Evolutionary conservation across 2,888 invertebrate genomes (phyloP).

Genomic region (Ctena decussata): DNA sequence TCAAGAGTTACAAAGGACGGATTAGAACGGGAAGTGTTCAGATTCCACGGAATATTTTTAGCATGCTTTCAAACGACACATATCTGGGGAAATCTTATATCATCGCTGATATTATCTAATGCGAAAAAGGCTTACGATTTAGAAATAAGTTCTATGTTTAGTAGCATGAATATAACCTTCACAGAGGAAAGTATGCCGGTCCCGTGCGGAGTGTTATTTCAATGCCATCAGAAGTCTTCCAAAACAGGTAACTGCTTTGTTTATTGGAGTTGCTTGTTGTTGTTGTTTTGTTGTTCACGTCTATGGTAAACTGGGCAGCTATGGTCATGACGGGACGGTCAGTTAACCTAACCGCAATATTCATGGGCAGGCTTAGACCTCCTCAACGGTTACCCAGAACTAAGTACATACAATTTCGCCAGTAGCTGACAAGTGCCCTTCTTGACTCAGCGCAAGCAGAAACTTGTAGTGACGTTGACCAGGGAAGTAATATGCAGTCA

Average conservation of each 20-base stretch:
- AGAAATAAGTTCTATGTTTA: background rate
- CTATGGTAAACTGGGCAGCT: too few species aligned
- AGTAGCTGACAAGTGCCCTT: too few species aligned
- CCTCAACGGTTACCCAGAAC: too few species aligned
- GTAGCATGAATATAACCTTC: background rate
- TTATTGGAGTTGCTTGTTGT: too few species aligned
- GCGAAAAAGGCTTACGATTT: constrained; percentile 20
- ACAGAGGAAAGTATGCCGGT: background rate
- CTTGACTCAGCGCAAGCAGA: too few species aligned
- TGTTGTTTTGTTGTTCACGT: too few species aligned
- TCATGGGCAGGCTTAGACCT: too few species aligned
- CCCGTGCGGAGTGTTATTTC: constrained; percentile 67
- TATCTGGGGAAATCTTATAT: constrained; percentile 86
- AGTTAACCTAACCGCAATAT: too few species aligned
- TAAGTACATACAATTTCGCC: too few species aligned
- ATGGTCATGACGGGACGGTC: too few species aligned
- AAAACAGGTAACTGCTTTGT: background rate
- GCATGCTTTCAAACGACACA: constrained; percentile 86
- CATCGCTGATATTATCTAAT: constrained; percentile 79
- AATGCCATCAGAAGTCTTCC: constrained; percentile 43
- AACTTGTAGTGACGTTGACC: too few species aligned
- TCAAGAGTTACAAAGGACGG: constrained; percentile 79
- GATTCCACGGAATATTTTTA: constrained; percentile 86
- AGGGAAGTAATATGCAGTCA: too few species aligned
- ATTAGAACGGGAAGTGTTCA: constrained; percentile 84